These are phyloP conservation scores for Rhynchopsitta pachyrhyncha DNA, from an alignment of 2,113 vertebrate species.

Conservation along the genomic window DNA sequence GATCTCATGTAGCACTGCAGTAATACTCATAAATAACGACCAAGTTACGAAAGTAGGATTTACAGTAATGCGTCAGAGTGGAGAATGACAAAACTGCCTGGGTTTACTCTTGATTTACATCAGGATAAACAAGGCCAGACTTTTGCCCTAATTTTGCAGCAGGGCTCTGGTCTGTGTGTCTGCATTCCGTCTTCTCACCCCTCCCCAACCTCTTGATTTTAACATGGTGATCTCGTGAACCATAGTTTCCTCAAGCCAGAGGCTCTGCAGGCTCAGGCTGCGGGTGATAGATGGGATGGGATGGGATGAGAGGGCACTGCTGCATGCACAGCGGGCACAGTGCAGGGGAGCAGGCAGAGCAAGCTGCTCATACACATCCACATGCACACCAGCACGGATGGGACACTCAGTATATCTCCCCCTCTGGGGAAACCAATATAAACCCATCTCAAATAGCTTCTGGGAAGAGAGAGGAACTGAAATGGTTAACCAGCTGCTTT, in stretches of 20 bases:
- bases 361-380: accelerated
- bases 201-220: constrained; percentile 9
- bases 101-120: constrained; percentile 49
- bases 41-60: constrained; percentile 52
- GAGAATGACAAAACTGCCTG: constrained; percentile 19
- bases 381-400: accelerated
- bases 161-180: background rate
- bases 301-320: background rate
- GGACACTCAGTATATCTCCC: too few species aligned
- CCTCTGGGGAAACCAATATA: background rate
- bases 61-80: constrained; percentile 47
- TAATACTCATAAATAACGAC: constrained; percentile 42
- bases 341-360: background rate
- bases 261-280: background rate
- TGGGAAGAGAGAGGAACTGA: constrained; percentile 5
- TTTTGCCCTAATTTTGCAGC: constrained; percentile 21
- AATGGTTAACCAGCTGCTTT: constrained; percentile 62
- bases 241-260: background rate
- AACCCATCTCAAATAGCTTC: background rate
- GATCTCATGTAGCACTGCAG: constrained; percentile 15
- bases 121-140: constrained; percentile 54
- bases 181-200: background rate
- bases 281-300: background rate
- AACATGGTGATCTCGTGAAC: background rate
- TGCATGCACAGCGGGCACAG: accelerated